Conservation (phyloP, 2,113 vertebrate genomes). For the Python bivittatus region DNA sequence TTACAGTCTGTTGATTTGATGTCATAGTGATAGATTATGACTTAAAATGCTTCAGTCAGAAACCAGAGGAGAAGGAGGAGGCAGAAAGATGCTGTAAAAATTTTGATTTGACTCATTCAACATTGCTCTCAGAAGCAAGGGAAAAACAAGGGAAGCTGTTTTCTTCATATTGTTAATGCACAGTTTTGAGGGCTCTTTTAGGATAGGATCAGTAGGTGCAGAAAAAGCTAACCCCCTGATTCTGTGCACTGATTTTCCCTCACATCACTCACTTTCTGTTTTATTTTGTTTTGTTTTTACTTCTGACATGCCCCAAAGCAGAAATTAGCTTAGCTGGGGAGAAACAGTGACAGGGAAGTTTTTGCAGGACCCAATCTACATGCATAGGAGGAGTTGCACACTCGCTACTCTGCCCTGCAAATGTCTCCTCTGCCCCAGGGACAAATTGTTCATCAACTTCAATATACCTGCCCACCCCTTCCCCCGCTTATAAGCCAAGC, state of each 20-base stretch:
- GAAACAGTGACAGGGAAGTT: background rate
- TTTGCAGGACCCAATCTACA: background rate
- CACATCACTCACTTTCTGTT: background rate
- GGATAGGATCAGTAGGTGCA: background rate
- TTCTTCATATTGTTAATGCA: background rate
- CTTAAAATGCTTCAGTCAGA: slow-evolving; percentile 55
- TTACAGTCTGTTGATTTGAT: slow-evolving; percentile 65
- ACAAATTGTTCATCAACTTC: background rate
- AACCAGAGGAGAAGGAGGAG: background rate
- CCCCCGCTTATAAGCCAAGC: background rate
- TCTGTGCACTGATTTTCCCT: background rate
- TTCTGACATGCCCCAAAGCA: background rate
- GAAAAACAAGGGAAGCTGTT: background rate
- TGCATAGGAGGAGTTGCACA: background rate
- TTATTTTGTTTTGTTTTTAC: background rate
- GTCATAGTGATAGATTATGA: slow-evolving; percentile 60
- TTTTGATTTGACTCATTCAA: slow-evolving; percentile 23
- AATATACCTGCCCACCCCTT: background rate
- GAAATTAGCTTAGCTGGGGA: background rate
- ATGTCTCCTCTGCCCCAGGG: background rate
- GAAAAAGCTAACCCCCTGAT: background rate
- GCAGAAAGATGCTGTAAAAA: slow-evolving; percentile 38
- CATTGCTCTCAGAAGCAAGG: background rate
- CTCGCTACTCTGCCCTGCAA: background rate
- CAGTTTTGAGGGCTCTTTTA: no score